Evolutionary conservation across 2,797 vertebrate genomes (phyloP).

Genomic region (Sciaenops ocellatus): DNA sequence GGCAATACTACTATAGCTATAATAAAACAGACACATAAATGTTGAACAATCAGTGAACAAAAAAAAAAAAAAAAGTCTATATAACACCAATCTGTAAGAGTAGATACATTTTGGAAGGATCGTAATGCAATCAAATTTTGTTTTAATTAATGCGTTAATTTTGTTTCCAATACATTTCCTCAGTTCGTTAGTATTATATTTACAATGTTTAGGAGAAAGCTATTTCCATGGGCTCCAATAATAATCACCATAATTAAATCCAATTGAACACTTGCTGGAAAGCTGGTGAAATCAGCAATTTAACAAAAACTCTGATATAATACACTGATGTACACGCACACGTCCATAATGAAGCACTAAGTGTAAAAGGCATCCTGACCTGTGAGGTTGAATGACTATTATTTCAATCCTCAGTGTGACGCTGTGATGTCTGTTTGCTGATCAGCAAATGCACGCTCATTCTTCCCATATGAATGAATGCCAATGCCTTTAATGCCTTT

Average conservation of each 20-base stretch:
- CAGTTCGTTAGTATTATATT: not conserved
- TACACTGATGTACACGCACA: not conserved
- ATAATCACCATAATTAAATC: not conserved
- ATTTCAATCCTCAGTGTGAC: slow-evolving; percentile 1
- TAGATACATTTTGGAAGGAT: too few species aligned
- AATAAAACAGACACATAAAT: too few species aligned
- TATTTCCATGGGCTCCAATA: not conserved
- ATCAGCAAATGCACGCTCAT: slow-evolving; percentile 31
- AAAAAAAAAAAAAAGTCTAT: too few species aligned
- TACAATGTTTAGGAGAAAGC: not conserved
- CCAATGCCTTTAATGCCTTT: slow-evolving; percentile 70
- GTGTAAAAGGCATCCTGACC: not conserved
- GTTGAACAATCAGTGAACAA: too few species aligned
- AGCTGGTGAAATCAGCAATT: not conserved
- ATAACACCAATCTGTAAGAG: too few species aligned
- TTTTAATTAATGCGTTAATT: too few species aligned
- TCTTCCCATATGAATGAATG: slow-evolving; percentile 39
- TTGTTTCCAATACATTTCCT: not conserved
- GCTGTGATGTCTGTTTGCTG: slow-evolving; percentile 5
- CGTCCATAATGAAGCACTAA: not conserved
- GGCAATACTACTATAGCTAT: too few species aligned
- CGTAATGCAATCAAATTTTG: too few species aligned
- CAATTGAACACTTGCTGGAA: not conserved
- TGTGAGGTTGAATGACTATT: not conserved
- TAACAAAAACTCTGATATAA: not conserved